Evolutionary conservation across 2,113 vertebrate species (phyloP), one percentile per base, ranked within the genome.

Genomic region (Sinocyclocheilus anshuiensis): DNA sequence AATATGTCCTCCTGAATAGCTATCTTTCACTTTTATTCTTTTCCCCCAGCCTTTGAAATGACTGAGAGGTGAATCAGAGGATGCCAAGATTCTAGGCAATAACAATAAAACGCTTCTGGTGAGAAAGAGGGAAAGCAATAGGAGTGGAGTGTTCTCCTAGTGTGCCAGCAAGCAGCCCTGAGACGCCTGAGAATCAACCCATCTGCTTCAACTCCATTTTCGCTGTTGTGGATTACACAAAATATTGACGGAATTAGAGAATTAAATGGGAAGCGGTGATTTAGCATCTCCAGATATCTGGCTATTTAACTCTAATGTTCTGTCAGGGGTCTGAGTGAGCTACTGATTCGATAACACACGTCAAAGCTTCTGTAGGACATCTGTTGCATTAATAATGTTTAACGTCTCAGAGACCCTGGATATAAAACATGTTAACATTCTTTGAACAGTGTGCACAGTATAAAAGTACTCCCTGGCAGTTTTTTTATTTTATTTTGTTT

Each of bases 41-140:
- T 79, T 22, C 24, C 55, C 16, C 72, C 78, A 39, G 57, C n/a
- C 59, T 82, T 26, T 69, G 9, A 36, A 83, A 71, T 42, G 71
- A 74, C 65, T 61, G 81, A 85, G 71, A 59, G 55, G 77, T 57
- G 61, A 36, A 67, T 48, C 77, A 39, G 71, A 45, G 39, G 24
- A 33, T 57, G 77, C 33, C 79, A 71, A 42, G 36, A 79, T 59
- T 69, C 39, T 42, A 15, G 69, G 83, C 81, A 67, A 77, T 87
- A 89, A 89, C 83, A 89, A 89, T 86, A 86, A 87, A 78, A 91
- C 22, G 48, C 63, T 86, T 87, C 48, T 86, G 33, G 77, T 69
- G 55, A 72, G 77, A 84, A 39, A 83, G 81, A 86, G 33, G 12
- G 8, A 77, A 84, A 84, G 77, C 74, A 80, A 83, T 86, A 88